These are phyloP conservation scores for Hippoglossus hippoglossus DNA, from an alignment of 2,797 vertebrate genomes.

Conservation along the genomic window DNA sequence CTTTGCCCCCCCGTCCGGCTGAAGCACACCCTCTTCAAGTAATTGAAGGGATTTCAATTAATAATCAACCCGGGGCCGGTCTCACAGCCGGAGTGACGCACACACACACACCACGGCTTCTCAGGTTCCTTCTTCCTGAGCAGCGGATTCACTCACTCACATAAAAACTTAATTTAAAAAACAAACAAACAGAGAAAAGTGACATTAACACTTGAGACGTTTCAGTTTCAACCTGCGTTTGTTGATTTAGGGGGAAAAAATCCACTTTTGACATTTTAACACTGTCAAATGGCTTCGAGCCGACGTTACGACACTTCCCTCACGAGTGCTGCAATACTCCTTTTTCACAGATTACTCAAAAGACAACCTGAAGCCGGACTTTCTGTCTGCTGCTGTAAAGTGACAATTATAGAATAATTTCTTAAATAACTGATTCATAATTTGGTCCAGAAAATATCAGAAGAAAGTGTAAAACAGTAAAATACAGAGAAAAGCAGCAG, in stretches of 20 bases:
- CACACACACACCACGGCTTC: constrained; percentile 1
- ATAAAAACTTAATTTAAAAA: not conserved
- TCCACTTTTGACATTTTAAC: no score
- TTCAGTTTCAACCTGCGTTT: constrained; percentile 15
- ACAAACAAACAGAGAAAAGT: constrained; percentile 11
- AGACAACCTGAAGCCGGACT: not conserved
- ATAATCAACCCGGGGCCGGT: constrained; percentile 65
- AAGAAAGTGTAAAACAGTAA: no score
- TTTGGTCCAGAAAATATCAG: not conserved
- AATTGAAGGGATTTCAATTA: constrained; percentile 68
- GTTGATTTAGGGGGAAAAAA: no score
- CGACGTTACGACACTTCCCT: not conserved
- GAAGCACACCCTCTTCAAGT: constrained; percentile 44
- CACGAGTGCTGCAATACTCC: not conserved
- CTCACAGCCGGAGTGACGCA: constrained; percentile 15
- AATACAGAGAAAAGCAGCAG: no score
- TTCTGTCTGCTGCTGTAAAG: not conserved
- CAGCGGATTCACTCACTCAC: not conserved
- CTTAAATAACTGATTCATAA: not conserved
- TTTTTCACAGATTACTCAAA: constrained; percentile 1
- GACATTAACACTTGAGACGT: not conserved
- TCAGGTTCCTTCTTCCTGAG: constrained; percentile 41
- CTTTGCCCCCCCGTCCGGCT: constrained; percentile 37
- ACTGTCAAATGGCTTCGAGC: no score
- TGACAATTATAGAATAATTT: no score